phyloP scores from a whole-genome alignment of 1,140 invertebrate genomes.

The Trichonephila inaurata region DNA sequence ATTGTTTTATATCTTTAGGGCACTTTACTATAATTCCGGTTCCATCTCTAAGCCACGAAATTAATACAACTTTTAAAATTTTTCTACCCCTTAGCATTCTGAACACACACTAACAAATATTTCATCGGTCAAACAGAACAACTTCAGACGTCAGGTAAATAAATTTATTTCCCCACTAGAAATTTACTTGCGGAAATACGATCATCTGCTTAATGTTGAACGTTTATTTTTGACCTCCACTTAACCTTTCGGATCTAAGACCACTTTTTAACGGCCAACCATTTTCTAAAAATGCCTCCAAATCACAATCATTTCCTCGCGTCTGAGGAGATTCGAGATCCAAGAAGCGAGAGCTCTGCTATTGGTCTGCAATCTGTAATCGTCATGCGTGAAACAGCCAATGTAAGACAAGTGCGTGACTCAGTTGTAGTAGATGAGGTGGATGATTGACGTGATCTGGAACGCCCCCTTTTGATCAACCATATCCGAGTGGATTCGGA shows the following conservation, averaged over 20 bases:
- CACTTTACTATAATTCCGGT: too few relatives aligned
- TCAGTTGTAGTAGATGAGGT: slow-evolving; percentile 52
- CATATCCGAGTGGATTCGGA: slow-evolving; percentile 27
- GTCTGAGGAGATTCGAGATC: slow-evolving; percentile 34
- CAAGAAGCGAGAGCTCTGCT: not conserved
- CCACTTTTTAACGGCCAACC: slow-evolving; percentile 33
- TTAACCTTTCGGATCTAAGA: slow-evolving; percentile 51
- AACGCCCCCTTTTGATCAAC: slow-evolving; percentile 68
- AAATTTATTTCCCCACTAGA: not conserved
- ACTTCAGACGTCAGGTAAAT: not conserved
- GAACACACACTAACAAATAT: not conserved
- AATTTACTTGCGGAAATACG: slow-evolving; percentile 16
- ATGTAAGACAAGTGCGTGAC: slow-evolving; percentile 69
- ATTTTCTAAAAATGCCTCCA: slow-evolving; percentile 58
- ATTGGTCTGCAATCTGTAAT: slow-evolving; percentile 50
- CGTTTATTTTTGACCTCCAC: slow-evolving; percentile 52
- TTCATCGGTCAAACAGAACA: not conserved
- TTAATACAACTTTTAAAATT: not conserved
- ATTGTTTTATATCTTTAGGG: too few relatives aligned
- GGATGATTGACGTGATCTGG: slow-evolving; percentile 66
- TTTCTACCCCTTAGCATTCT: slow-evolving; percentile 1
- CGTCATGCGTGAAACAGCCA: slow-evolving; percentile 47
- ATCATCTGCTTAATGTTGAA: slow-evolving; percentile 35
- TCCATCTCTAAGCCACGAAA: too few relatives aligned
- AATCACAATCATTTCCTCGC: slow-evolving; percentile 62